Evolutionary conservation across 1,140 invertebrate genomes (phyloP).

Genomic region (Neotoxoptera formosana): DNA sequence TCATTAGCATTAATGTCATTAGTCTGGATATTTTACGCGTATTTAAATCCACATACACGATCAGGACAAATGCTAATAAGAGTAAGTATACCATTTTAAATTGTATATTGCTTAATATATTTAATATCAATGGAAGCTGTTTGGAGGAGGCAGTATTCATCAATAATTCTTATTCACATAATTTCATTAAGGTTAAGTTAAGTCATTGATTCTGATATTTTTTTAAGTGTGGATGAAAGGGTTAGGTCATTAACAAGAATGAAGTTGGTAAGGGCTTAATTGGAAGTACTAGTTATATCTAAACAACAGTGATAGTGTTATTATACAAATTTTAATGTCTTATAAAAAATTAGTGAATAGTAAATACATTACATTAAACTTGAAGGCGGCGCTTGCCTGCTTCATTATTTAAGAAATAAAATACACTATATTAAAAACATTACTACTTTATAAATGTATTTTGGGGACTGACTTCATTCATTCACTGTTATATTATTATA

Average conservation of each 20-base stretch:
- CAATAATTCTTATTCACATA: neutral
- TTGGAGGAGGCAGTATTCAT: neutral
- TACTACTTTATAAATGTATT: no score
- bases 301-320: neutral
- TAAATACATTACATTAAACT: neutral
- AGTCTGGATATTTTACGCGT: constrained; percentile 90
- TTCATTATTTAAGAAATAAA: neutral
- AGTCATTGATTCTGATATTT: neutral
- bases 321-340: neutral
- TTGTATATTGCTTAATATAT: neutral
- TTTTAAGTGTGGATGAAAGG: neutral
- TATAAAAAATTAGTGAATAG: neutral
- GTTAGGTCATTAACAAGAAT: neutral
- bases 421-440: neutral
- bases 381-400: neutral
- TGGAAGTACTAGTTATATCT: neutral
- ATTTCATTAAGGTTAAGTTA: neutral
- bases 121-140: no score
- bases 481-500: no score
- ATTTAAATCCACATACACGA: constrained; percentile 91
- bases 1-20: constrained; percentile 41
- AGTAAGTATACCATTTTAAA: constrained; percentile 68
- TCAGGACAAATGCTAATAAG: constrained; percentile 96
- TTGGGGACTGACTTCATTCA: no score
- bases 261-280: neutral